Base-by-base conservation (phyloP, 2,797 vertebrate genomes). In the Babyrousa celebensis region DNA sequence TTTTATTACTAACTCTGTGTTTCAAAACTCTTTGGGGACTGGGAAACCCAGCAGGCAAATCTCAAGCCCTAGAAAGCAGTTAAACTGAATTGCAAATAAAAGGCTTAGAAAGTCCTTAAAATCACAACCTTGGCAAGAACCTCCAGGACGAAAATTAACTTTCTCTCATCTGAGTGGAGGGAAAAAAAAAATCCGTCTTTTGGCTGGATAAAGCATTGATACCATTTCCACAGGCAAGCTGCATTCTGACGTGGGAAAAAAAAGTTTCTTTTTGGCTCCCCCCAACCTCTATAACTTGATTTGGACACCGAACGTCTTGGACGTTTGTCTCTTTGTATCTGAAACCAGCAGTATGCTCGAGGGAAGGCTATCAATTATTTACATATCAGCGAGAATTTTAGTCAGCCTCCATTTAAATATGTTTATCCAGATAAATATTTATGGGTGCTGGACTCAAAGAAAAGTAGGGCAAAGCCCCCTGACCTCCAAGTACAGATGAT, bases 1-100 rank as follows among this genome's bases (percentile, higher is more conserved):
- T 97, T 97, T 97, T 91, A 95, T 89, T 94, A 89, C 85, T 52
- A 56, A 95, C 29, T 83, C n/a, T 84, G 58, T 95, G 83, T 85
- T 97, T 95, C 86, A 90, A 56, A 91, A 85, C 21, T 86, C 56
- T 94, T 62, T 78, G 52, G 88, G 90, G 92, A 90, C 36, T 94
- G 40, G 56, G 72, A 95, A 96, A 89, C 21, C 11, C 71, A 95
- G 95, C 54, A 97, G 75, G 72, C 60, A 95, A 89, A 90, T 93
- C 36, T 92, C 58, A 77, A 72, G 68, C 52, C 68, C 75, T 97
- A 97, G 94, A 97, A 96, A 97, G 83, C 77, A 85, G 80, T 96
- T 95, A 96, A 96, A 92, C 60, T 91, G 83, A 94, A 87, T 62
- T 94, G 48, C 56, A 97, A 94, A 96, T 67, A 89, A 93, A 96